Evolutionary conservation across 2,888 invertebrate species (phyloP).

Genomic region (Cheilosia impressa): DNA sequence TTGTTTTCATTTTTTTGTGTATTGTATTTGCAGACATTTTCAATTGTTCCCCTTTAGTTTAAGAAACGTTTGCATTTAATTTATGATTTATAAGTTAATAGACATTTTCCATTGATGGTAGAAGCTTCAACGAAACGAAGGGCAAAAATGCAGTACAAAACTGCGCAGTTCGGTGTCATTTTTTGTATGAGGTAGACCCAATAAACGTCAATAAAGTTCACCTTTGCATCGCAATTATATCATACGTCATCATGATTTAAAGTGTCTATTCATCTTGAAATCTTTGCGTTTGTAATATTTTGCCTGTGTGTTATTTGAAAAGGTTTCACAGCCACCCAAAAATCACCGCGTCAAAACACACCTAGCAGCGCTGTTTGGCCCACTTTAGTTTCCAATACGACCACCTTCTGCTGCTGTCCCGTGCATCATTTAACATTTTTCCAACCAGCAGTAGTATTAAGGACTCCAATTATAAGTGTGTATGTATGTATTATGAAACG

Average conservation of each 20-base stretch:
- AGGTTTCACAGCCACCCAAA: neutral
- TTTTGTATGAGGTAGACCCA: conserved; percentile 37
- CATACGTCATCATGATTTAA: conserved; percentile 35
- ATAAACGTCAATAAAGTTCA: conserved; percentile 42
- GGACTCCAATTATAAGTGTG: neutral
- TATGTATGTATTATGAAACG: conserved; percentile 14
- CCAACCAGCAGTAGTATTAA: neutral
- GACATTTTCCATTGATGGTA: too few species aligned
- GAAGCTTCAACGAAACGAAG: neutral
- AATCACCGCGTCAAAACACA: too few species aligned
- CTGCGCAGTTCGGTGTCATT: conserved; percentile 43
- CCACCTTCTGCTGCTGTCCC: neutral
- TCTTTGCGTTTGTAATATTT: neutral
- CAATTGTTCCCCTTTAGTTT: neutral
- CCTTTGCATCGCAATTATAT: conserved; percentile 21
- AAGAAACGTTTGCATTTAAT: neutral
- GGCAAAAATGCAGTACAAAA: conserved; percentile 2
- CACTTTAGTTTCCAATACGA: neutral
- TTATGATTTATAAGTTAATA: neutral
- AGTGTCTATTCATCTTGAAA: conserved; percentile 9
- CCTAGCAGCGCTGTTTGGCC: neutral
- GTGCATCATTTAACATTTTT: neutral
- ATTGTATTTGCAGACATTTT: neutral
- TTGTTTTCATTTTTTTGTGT: conserved; percentile 4
- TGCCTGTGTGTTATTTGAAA: neutral